Percentiles rank a stretch among this genome's conserved stretches.
phyloP scores from a whole-genome alignment of 2,888 invertebrate genomes.

The Callyntrura sp. region DNA sequence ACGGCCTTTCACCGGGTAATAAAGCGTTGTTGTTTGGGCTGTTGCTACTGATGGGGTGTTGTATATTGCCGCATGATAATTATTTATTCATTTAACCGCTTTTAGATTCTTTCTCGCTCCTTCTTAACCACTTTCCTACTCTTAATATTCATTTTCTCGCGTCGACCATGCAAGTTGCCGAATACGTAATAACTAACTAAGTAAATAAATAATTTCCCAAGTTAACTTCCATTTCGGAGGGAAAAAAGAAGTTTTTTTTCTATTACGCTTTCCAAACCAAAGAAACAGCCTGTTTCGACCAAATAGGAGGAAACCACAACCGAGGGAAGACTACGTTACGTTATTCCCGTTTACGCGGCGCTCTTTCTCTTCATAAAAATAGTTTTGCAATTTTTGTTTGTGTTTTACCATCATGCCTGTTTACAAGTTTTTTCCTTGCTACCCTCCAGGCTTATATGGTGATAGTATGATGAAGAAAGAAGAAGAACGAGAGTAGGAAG shows the following conservation, averaged over 20 bases:
- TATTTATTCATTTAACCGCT: conserved; percentile 12
- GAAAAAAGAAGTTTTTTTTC: no score
- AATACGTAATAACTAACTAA: not conserved
- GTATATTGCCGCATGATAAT: no score
- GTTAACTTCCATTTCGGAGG: not conserved
- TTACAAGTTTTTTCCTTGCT: not conserved
- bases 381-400: conserved; percentile 18
- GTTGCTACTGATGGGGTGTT: no score
- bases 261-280: not conserved
- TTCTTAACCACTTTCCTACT: no score
- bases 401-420: not conserved
- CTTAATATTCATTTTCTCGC: not conserved
- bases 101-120: not conserved
- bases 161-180: not conserved
- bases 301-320: not conserved
- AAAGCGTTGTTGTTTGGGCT: no score
- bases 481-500: not conserved
- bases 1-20: no score
- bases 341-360: not conserved
- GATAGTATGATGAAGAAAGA: not conserved
- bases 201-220: not conserved
- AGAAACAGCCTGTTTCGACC: not conserved
- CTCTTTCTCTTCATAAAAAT: no score
- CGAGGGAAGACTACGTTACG: not conserved
- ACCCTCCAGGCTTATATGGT: conserved; percentile 14